phyloP scores from a whole-genome alignment of 1,140 invertebrate genomes.

The Micrasema minimum region DNA sequence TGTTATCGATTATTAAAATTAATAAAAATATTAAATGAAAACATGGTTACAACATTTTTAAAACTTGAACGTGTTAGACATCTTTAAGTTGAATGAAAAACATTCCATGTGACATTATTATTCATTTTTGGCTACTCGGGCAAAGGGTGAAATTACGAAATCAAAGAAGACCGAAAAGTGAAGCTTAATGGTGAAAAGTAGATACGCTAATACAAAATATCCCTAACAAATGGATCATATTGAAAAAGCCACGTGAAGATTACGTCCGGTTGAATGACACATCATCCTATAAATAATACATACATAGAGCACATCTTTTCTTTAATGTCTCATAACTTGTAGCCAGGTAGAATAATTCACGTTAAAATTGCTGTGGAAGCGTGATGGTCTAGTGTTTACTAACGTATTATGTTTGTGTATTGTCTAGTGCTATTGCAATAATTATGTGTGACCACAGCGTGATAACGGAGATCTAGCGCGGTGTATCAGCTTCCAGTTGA shows the following conservation, averaged over 20 bases:
- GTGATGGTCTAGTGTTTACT: background rate
- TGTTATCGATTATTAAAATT: no score
- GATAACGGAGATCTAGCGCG: background rate
- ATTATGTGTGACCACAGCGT: no score
- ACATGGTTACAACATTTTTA: no score
- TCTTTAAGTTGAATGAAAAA: no score
- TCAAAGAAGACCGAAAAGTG: no score
- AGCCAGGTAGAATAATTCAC: background rate
- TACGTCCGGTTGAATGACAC: conserved; percentile 24
- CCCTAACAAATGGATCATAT: conserved; percentile 3
- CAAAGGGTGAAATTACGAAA: no score
- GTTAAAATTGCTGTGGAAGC: background rate
- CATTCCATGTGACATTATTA: no score
- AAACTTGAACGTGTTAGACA: no score
- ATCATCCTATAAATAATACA: conserved; percentile 7
- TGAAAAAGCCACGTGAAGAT: conserved; percentile 23
- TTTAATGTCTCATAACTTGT: background rate
- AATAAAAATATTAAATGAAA: no score
- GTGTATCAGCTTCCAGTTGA: background rate
- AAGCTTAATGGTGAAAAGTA: no score
- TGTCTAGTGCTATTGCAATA: background rate
- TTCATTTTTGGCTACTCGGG: no score
- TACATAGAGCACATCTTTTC: conserved; percentile 7
- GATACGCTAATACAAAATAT: background rate
- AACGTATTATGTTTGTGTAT: no score